Conservation (phyloP, 2,113 vertebrate genomes). For the Montifringilla adamsi region DNA sequence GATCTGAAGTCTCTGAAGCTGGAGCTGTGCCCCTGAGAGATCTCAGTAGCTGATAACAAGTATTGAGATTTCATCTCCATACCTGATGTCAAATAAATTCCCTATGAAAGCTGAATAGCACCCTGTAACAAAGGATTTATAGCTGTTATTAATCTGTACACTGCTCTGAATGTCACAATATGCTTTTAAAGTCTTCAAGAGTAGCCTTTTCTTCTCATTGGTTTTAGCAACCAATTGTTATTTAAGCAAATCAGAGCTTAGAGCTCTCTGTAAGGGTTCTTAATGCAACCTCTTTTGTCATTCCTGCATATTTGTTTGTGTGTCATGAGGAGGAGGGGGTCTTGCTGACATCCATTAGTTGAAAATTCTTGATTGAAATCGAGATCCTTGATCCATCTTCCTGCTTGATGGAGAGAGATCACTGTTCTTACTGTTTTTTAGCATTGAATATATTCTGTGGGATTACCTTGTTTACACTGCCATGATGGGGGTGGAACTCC, state of each 20-base stretch:
- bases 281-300: background rate
- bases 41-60: background rate
- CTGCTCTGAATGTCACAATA: background rate
- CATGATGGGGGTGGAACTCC: background rate
- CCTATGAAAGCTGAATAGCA: background rate
- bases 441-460: background rate
- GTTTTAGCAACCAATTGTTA: background rate
- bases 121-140: background rate
- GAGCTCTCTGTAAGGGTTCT: background rate
- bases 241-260: background rate
- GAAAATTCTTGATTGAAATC: background rate
- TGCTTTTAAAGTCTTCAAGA: background rate
- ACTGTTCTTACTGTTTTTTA: background rate
- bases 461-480: background rate
- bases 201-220: background rate
- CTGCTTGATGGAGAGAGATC: background rate
- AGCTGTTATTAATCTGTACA: background rate
- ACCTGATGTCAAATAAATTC: background rate
- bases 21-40: background rate
- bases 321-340: background rate
- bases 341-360: accelerated
- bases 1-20: background rate
- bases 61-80: background rate
- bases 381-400: background rate
- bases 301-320: background rate